Percentiles rank a stretch among this genome's conserved stretches.
phyloP scores from a whole-genome alignment of 1,140 invertebrate species.

The Neodiprion fabricii region DNA sequence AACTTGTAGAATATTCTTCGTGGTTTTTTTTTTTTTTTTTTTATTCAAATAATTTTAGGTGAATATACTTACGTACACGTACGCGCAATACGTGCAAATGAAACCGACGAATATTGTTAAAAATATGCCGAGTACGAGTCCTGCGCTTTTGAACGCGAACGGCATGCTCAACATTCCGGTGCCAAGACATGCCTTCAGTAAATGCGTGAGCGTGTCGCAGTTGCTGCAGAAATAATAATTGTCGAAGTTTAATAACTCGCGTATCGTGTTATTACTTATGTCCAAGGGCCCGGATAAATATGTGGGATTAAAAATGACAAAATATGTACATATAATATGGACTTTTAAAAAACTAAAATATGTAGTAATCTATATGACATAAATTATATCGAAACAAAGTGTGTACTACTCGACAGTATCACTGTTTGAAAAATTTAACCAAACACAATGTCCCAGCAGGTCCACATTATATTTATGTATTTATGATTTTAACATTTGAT shows the following conservation, averaged over 20 bases:
- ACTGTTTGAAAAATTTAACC: neutral
- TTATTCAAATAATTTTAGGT: constrained; percentile 8
- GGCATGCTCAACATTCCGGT: constrained; percentile 94
- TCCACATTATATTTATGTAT: too few species aligned
- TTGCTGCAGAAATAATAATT: constrained; percentile 64
- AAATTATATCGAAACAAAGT: neutral
- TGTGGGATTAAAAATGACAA: constrained; percentile 30
- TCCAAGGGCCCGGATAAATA: too few species aligned
- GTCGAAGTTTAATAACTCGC: neutral
- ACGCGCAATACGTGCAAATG: constrained; percentile 86
- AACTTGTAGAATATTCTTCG: neutral
- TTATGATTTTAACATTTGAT: too few species aligned
- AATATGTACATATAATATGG: constrained; percentile 13
- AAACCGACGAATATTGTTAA: constrained; percentile 81
- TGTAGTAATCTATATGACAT: neutral
- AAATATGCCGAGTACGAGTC: constrained; percentile 77
- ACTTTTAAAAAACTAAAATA: constrained; percentile 9
- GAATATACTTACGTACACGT: constrained; percentile 75
- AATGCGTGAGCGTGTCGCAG: constrained; percentile 83
- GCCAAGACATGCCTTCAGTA: constrained; percentile 87
- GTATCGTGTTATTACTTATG: too few species aligned
- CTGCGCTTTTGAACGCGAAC: constrained; percentile 80
- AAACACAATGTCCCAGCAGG: neutral
- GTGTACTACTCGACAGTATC: too few species aligned
- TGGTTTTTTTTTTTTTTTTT: neutral